phyloP scores from a whole-genome alignment of 2,888 invertebrate genomes.

The Pristionchus mayeri region DNA sequence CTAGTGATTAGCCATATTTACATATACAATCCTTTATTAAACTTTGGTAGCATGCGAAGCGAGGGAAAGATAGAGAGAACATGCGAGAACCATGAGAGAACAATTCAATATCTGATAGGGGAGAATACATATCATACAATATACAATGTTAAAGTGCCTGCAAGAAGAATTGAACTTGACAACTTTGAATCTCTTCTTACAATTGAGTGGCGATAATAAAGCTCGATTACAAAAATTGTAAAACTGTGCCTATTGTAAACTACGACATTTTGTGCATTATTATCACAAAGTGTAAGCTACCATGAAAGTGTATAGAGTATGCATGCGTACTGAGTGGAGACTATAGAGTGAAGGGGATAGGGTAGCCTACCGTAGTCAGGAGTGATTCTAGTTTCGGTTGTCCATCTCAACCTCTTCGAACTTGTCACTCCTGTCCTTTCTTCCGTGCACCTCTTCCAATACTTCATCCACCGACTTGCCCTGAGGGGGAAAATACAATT shows the following conservation, averaged over 20 bases:
- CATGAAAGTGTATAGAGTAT: slow-evolving; percentile 1
- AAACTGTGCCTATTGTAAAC: slow-evolving; percentile 30
- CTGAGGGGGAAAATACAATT: neutral
- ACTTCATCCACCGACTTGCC: slow-evolving; percentile 24
- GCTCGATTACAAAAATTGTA: slow-evolving; percentile 29
- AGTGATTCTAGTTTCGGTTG: neutral
- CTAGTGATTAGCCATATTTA: neutral
- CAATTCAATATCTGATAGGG: neutral
- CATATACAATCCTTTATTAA: neutral
- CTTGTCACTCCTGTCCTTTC: neutral
- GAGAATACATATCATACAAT: neutral
- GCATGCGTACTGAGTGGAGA: neutral
- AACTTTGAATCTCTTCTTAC: neutral
- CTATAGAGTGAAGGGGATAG: neutral
- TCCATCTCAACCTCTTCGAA: slow-evolving; percentile 36
- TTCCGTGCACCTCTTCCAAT: slow-evolving; percentile 2
- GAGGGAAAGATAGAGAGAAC: neutral
- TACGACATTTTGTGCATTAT: slow-evolving; percentile 9
- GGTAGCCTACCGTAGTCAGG: neutral
- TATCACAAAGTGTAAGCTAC: slow-evolving; percentile 14
- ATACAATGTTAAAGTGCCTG: neutral
- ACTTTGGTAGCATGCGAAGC: neutral
- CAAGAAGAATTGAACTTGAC: slow-evolving; percentile 28
- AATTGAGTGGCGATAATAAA: neutral
- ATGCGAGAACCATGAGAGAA: slow-evolving; percentile 13